phyloP scores from a whole-genome alignment of 2,888 invertebrate genomes.

The Lathronympha strigana region DNA sequence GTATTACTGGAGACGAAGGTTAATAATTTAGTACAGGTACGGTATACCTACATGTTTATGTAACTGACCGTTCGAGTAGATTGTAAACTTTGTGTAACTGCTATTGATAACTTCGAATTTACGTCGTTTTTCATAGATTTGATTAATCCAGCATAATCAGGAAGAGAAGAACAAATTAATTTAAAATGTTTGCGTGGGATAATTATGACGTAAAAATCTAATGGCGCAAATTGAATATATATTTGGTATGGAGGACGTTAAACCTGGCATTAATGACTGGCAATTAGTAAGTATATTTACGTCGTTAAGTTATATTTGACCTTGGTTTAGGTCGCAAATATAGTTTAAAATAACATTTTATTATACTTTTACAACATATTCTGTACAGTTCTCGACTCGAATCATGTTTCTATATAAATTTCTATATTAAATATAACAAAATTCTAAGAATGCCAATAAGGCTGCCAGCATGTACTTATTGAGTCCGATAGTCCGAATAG shows the following conservation, averaged over 20 bases:
- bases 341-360: background rate
- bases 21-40: too few relatives aligned
- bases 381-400: too few relatives aligned
- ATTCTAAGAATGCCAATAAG: too few relatives aligned
- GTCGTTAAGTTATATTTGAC: background rate
- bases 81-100: too few relatives aligned
- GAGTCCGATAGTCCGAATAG: too few relatives aligned
- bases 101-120: background rate
- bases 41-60: too few relatives aligned
- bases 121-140: conserved; percentile 1
- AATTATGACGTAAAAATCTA: background rate
- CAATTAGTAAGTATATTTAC: background rate
- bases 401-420: too few relatives aligned
- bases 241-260: conserved; percentile 19
- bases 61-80: too few relatives aligned
- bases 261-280: conserved; percentile 1
- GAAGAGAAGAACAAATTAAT: conserved; percentile 13
- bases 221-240: conserved; percentile 15
- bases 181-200: conserved; percentile 8
- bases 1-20: too few relatives aligned
- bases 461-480: too few relatives aligned
- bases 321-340: background rate
- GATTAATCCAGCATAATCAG: conserved; percentile 10
- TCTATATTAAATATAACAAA: too few relatives aligned
- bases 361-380: too few relatives aligned